Evolutionary conservation across 2,888 invertebrate species (phyloP), one percentile per base, ranked within the genome.

Genomic region (Standfussiana lucernea): DNA sequence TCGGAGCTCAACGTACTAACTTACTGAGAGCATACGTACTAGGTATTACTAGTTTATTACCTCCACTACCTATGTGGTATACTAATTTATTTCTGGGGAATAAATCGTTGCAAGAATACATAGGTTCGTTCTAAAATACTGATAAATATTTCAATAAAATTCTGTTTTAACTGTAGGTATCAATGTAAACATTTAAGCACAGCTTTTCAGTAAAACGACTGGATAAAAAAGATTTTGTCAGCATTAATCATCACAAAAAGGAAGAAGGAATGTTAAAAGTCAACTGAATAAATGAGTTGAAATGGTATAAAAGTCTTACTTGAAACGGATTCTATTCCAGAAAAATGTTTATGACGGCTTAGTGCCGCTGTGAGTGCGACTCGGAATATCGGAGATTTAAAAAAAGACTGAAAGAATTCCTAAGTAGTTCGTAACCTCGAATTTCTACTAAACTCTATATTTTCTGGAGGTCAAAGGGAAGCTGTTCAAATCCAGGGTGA

Each of bases 391-490:
- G 56, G 21, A 68, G 45, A 75, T 76, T 77, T 67, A 28, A 75
- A 81, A 72, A 75, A 76, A 62, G 28, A 69, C 66, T 32, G 53
- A 68, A 75, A 61, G 62, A 71, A 86, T 72, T 75, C 66, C 59
- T 75, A 72, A 86, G 67, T 72, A 65, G 50, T 64, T 62, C 75
- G 65, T 72, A 72, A 75, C 71, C 77, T 82, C 35, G 40, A 75
- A 80, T 76, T 67, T 61, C 45, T 61, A 86, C 70, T 62, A 85
- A 85, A 84, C 85, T 45, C 82, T 80, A 88, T 89, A 87, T 87
- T 90, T 89, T 87, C 85, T 80, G 78, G 75, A 85, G 81, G 83
- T 88, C 86, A 89, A 89, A 89, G 83, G 76, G 78, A 86, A 82
- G 77, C 79, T 70, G 59, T 77, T 79, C 62, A 77, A 82, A 78